Conservation (phyloP, 2,113 vertebrate species). For the Python bivittatus region DNA sequence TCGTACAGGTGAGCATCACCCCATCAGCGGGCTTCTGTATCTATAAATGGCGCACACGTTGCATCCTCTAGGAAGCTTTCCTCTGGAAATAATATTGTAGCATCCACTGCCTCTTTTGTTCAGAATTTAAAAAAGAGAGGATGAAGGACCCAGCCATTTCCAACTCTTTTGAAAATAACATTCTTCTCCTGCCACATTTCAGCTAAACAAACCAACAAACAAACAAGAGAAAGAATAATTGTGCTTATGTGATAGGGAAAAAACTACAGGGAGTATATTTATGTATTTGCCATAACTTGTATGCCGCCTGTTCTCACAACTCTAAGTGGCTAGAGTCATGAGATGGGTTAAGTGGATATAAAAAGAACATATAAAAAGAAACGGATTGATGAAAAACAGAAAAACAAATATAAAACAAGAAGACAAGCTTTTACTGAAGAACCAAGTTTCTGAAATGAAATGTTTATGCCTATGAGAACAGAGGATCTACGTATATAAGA, state of each 20-base stretch:
- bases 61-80: not conserved
- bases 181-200: not conserved
- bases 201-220: too few species aligned
- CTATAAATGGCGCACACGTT: not conserved
- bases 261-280: not conserved
- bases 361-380: constrained; percentile 16
- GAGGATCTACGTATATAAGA: constrained; percentile 59
- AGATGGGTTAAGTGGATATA: not conserved
- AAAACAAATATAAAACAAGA: constrained; percentile 45
- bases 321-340: not conserved
- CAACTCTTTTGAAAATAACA: not conserved
- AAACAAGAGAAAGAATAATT: too few species aligned
- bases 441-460: constrained; percentile 38
- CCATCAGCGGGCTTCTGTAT: not conserved
- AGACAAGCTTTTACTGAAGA: constrained; percentile 54
- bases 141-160: not conserved
- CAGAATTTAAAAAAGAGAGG: not conserved
- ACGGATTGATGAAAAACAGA: constrained; percentile 3
- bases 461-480: constrained; percentile 35
- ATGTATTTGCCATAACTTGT: not conserved
- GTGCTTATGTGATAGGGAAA: not conserved
- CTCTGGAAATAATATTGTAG: not conserved
- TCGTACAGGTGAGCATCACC: not conserved
- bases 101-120: not conserved
- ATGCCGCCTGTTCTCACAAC: not conserved